Conservation (phyloP, 2,888 invertebrate genomes). For the Ferdinandea cuprea region DNA sequence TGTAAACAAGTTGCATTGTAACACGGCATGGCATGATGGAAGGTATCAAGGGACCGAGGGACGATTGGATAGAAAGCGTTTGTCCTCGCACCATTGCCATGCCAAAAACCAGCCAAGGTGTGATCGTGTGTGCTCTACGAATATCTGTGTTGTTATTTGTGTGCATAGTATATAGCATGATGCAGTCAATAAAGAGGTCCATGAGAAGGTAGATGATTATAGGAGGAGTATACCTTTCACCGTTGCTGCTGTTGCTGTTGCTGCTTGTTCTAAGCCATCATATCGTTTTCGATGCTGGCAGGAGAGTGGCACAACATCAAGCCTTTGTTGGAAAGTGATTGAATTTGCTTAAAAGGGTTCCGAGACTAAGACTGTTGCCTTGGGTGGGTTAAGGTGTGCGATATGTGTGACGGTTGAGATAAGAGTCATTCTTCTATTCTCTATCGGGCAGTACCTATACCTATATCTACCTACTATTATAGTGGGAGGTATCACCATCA, state of each 20-base stretch:
- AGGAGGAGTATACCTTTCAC: not conserved
- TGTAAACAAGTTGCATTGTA: slow-evolving; percentile 71
- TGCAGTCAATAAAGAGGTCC: slow-evolving; percentile 30
- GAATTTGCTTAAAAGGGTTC: slow-evolving; percentile 65
- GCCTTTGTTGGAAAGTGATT: slow-evolving; percentile 68
- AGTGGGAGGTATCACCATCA: slow-evolving; percentile 15
- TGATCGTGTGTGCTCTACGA: not conserved
- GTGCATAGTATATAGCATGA: slow-evolving; percentile 1
- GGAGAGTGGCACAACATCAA: slow-evolving; percentile 42
- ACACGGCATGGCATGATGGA: slow-evolving; percentile 44
- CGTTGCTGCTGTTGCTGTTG: slow-evolving; percentile 36
- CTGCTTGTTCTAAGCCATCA: slow-evolving; percentile 59
- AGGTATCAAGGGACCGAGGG: slow-evolving; percentile 33
- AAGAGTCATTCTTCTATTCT: slow-evolving; percentile 28
- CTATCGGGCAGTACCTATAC: too few species aligned
- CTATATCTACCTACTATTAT: too few species aligned
- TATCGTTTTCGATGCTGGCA: slow-evolving; percentile 66
- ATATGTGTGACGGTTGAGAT: slow-evolving; percentile 44
- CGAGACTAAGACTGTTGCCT: slow-evolving; percentile 24
- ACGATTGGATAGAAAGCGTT: slow-evolving; percentile 51
- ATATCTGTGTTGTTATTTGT: slow-evolving; percentile 30
- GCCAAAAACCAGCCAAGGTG: slow-evolving; percentile 22
- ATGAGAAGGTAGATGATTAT: slow-evolving; percentile 4
- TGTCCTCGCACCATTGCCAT: slow-evolving; percentile 52
- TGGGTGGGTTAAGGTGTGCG: slow-evolving; percentile 47